These are phyloP conservation scores for Pedetes capensis DNA, from an alignment of 2,113 vertebrate genomes.

Conservation along the genomic window DNA sequence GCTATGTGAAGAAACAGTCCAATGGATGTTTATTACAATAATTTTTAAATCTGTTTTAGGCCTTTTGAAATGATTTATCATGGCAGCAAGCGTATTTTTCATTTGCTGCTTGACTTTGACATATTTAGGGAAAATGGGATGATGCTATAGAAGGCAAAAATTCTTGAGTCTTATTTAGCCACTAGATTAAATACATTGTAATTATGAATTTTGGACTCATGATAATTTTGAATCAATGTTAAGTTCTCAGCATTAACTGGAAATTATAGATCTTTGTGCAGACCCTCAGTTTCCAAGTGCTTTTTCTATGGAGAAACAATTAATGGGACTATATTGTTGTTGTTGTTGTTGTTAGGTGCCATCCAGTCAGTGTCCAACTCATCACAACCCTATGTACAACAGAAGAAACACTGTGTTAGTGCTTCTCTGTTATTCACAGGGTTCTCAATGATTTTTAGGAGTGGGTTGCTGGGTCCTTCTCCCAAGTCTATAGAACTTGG, in stretches of 20 bases:
- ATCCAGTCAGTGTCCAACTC: too few species aligned
- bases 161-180: not conserved
- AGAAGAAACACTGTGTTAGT: too few species aligned
- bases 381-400: too few species aligned
- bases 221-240: not conserved
- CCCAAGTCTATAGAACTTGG: too few species aligned
- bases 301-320: slow-evolving; percentile 11
- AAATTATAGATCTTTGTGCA: not conserved
- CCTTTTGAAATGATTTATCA: not conserved
- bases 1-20: not conserved
- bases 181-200: not conserved
- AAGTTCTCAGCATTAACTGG: not conserved
- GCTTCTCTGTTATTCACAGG: too few species aligned
- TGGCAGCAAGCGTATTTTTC: not conserved
- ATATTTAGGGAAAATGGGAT: not conserved
- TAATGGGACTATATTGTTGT: too few species aligned
- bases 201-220: not conserved
- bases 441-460: too few species aligned
- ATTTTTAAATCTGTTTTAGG: not conserved
- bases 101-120: not conserved
- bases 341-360: too few species aligned
- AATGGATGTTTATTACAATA: not conserved
- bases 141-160: not conserved
- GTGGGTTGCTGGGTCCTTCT: too few species aligned
- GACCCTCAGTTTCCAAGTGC: not conserved